Percentiles rank a stretch among this genome's conserved stretches.
These are phyloP conservation scores for Apteryx mantelli DNA, from an alignment of 2,113 vertebrate genomes.

Conservation along the genomic window DNA sequence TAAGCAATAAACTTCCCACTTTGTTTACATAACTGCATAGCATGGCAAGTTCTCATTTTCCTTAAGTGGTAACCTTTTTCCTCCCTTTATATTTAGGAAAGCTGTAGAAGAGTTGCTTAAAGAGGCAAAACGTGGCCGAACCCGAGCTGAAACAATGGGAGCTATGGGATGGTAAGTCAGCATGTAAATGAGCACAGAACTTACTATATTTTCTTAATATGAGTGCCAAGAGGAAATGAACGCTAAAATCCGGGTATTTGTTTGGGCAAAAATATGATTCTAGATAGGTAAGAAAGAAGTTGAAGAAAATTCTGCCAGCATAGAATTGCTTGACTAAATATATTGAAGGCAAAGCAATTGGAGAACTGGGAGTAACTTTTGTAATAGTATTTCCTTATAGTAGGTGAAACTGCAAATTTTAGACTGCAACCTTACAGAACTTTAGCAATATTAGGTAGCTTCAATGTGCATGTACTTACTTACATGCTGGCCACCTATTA, in stretches of 20 bases:
- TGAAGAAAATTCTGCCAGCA: not conserved
- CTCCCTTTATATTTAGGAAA: conserved; percentile 77
- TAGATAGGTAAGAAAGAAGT: not conserved
- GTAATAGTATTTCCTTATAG: not conserved
- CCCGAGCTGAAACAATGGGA: conserved; percentile 97
- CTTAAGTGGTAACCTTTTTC: not conserved
- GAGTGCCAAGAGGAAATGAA: not conserved
- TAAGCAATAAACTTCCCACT: not conserved
- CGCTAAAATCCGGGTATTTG: not conserved
- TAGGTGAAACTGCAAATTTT: not conserved
- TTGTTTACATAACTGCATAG: not conserved
- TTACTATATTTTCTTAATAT: not conserved
- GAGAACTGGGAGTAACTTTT: not conserved
- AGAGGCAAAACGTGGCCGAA: conserved; percentile 91
- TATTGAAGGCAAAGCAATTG: not conserved
- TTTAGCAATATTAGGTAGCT: not conserved
- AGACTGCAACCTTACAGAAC: not conserved
- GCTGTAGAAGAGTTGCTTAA: conserved; percentile 95
- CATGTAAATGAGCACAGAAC: not conserved
- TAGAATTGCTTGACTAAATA: not conserved
- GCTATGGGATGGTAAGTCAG: conserved; percentile 93
- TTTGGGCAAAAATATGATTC: not conserved
- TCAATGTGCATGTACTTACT: not conserved
- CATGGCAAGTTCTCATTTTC: not conserved
- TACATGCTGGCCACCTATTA: not conserved